Base-by-base conservation (phyloP, 2,888 invertebrate species). In the Hylaea fasciaria region DNA sequence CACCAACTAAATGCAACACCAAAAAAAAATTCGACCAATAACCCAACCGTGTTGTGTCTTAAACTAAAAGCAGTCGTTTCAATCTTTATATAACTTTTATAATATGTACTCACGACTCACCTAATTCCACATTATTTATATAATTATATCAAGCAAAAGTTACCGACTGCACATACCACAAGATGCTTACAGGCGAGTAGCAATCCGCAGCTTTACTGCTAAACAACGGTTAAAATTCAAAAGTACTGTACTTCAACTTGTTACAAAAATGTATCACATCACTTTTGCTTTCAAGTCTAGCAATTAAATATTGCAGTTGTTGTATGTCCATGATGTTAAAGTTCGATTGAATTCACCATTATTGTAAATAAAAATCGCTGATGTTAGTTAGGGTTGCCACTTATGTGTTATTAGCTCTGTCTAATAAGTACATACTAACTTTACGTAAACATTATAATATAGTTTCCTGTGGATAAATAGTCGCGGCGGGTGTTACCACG, bases 111-210 rank as follows among this genome's bases (percentile, higher is more conserved):
- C 5, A 22, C 22, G 22, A 32, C 22, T 5, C 5, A 22, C 22
- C 3, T 9, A 32, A 7, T 32, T 32, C 10, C 32, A 32, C 7
- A 32, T 9, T 32, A 1, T 32, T 32, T 12, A 35, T 35, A 10
- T 1, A 10, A 12, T 12, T 37, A 37, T n/a, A 37, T 12, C 37
- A 40, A 40, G 40, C 14, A 44, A 44, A 11, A 17, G 43, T 43
- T 51, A 37, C n/a, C 47, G n/a, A 17, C 13, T n/a, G 45, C 46
- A 49, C 49, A 4, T 16, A 47, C 16, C 35, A 35, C 47, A 12
- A 10, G 17, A 47, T 47, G 47, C 47, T 47, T 47, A 43, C 17
- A 10, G 16, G 11, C 12, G 17, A 35, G 13, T 40, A 47, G 37
- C 28, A 29, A 28, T 40, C 35, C 14, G 35, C 44, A 39, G 40